A percentile compares a stretch with the other conserved stretches of the same genome.
phyloP scores from a whole-genome alignment of 2,888 invertebrate species.

The Villa cingulata region DNA sequence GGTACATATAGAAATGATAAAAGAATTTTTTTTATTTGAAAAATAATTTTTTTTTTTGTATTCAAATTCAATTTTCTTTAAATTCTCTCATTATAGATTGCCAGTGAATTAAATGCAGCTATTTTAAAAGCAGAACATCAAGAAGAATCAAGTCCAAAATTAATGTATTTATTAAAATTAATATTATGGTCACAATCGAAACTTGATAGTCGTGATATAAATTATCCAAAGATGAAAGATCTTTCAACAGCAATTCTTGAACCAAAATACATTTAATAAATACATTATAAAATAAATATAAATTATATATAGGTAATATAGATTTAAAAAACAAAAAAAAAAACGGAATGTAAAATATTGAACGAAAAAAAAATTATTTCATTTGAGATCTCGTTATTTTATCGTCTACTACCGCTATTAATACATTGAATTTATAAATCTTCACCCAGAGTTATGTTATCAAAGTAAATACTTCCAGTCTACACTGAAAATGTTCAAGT shows the following conservation, averaged over 20 bases:
- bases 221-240: conserved; percentile 91
- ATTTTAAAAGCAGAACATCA: conserved; percentile 87
- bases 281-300: too few relatives aligned
- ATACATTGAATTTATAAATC: too few relatives aligned
- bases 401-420: too few relatives aligned
- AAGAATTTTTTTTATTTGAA: neutral
- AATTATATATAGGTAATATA: too few relatives aligned
- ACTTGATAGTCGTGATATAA: conserved; percentile 85
- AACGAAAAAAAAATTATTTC: too few relatives aligned
- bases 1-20: conserved; percentile 35
- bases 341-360: neutral
- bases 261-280: conserved; percentile 17
- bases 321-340: neutral
- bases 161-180: conserved; percentile 81
- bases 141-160: conserved; percentile 78
- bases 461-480: too few relatives aligned
- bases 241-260: conserved; percentile 73
- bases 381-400: too few relatives aligned
- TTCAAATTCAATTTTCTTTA: too few relatives aligned
- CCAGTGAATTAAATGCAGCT: conserved; percentile 95
- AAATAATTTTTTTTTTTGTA: neutral
- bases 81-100: conserved; percentile 53
- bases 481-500: too few relatives aligned
- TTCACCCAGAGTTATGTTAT: too few relatives aligned
- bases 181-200: conserved; percentile 94